These are phyloP conservation scores for Conopomorpha cramerella DNA, from an alignment of 1,140 invertebrate species.

Conservation along the genomic window DNA sequence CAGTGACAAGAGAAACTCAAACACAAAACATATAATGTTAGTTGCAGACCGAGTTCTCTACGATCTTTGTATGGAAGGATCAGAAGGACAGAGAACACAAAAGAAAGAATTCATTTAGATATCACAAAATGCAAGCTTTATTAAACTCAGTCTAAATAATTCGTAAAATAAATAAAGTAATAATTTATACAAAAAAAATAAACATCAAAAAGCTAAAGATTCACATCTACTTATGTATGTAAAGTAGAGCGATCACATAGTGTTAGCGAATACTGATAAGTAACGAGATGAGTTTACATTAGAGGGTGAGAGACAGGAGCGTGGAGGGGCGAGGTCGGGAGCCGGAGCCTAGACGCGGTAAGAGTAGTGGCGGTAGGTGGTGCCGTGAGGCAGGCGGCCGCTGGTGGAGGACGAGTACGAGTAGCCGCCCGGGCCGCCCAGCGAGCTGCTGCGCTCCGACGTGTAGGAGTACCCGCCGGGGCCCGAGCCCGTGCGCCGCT, in stretches of 20 bases:
- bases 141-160: constrained; percentile 53
- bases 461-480: constrained; percentile 73
- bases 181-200: constrained; percentile 28
- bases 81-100: too few species aligned
- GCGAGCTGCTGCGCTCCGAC: constrained; percentile 72
- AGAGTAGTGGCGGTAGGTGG: constrained; percentile 80
- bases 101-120: too few species aligned
- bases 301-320: constrained; percentile 12
- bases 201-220: constrained; percentile 28
- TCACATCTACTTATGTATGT: constrained; percentile 34
- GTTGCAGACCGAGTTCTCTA: too few species aligned
- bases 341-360: constrained; percentile 75
- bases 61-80: too few species aligned
- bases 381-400: constrained; percentile 79
- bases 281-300: constrained; percentile 11
- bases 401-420: constrained; percentile 76
- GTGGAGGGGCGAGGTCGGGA: constrained; percentile 22
- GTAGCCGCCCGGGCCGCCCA: constrained; percentile 78
- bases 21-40: too few species aligned
- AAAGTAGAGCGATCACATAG: constrained; percentile 51
- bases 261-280: constrained; percentile 54
- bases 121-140: constrained; percentile 55
- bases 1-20: too few species aligned
- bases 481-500: constrained; percentile 68
- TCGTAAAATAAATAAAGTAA: constrained; percentile 27